A percentile compares a stretch with the other conserved stretches of the same genome.
phyloP scores from a whole-genome alignment of 2,797 vertebrate genomes.

The Gastrophryne carolinensis region DNA sequence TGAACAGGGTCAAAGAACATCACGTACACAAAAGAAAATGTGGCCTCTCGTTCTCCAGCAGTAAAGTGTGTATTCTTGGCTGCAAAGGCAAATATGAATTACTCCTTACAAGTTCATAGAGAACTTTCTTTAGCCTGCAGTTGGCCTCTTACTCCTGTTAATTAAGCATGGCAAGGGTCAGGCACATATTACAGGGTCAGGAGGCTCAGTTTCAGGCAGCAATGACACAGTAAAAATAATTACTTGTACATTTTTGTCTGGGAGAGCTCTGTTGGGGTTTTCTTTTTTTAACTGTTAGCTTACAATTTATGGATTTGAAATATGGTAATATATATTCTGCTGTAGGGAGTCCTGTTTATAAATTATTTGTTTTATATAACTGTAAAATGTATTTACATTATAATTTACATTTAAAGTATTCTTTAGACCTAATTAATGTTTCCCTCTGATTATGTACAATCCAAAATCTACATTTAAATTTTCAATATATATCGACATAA shows the following conservation, averaged over 20 bases:
- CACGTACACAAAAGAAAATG: slow-evolving; percentile 11
- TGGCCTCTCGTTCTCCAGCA: slow-evolving; percentile 21
- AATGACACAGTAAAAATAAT: slow-evolving; percentile 31
- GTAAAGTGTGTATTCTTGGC: slow-evolving; percentile 30
- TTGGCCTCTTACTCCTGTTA: slow-evolving; percentile 44
- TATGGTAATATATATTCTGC: too few species aligned
- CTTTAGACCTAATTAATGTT: too few species aligned
- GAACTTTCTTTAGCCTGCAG: slow-evolving; percentile 28
- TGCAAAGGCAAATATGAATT: slow-evolving; percentile 1
- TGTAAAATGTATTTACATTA: too few species aligned
- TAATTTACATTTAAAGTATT: too few species aligned
- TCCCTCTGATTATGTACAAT: too few species aligned
- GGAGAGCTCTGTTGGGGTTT: not conserved
- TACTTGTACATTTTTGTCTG: not conserved
- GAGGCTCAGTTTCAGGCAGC: slow-evolving; percentile 36
- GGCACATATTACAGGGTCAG: slow-evolving; percentile 44
- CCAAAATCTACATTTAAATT: too few species aligned
- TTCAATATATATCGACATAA: too few species aligned
- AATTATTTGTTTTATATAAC: too few species aligned
- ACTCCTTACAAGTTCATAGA: slow-evolving; percentile 22
- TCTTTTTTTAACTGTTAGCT: slow-evolving; percentile 1
- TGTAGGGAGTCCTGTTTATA: too few species aligned
- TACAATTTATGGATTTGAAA: not conserved
- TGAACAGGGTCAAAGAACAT: slow-evolving; percentile 11
- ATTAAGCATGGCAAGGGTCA: slow-evolving; percentile 49